A percentile compares a stretch with the other conserved stretches of the same genome.
phyloP scores from a whole-genome alignment of 2,797 vertebrate genomes.

The Sebastes steindachneri region DNA sequence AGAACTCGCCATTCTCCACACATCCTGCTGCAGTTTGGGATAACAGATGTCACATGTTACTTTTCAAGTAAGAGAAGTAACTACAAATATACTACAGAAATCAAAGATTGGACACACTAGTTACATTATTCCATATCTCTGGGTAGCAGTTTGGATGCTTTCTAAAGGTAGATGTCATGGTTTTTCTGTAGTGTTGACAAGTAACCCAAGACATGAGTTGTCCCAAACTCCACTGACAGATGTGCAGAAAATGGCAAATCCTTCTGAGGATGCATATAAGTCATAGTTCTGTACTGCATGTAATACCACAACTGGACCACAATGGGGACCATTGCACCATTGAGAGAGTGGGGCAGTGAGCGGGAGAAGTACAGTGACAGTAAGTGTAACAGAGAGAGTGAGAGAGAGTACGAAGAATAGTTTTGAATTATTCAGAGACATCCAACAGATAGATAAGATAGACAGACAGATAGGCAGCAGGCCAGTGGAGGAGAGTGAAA shows the following conservation, averaged over 20 bases:
- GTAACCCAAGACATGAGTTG: conserved; percentile 43
- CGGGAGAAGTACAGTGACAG: conserved; percentile 67
- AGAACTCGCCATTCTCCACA: conserved; percentile 60
- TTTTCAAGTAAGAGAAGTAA: conserved; percentile 25
- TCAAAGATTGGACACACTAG: neutral
- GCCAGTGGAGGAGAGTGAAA: conserved; percentile 41
- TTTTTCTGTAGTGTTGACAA: conserved; percentile 25
- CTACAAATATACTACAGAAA: neutral
- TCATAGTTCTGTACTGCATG: conserved; percentile 55
- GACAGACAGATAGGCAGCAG: conserved; percentile 22
- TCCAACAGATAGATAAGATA: conserved; percentile 12
- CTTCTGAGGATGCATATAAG: conserved; percentile 51
- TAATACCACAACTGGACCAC: conserved; percentile 70
- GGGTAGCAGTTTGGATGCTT: neutral
- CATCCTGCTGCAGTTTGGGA: conserved; percentile 56
- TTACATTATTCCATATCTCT: neutral
- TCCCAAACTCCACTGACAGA: conserved; percentile 50
- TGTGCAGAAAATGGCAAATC: conserved; percentile 54
- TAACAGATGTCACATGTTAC: conserved; percentile 47
- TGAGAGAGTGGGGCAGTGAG: conserved; percentile 56
- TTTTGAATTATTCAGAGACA: conserved; percentile 51
- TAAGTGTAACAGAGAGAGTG: conserved; percentile 46
- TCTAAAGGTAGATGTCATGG: neutral
- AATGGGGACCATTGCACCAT: conserved; percentile 68
- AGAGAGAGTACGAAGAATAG: conserved; percentile 48